phyloP scores from a whole-genome alignment of 1,140 invertebrate species.

The Triops cancriformis region DNA sequence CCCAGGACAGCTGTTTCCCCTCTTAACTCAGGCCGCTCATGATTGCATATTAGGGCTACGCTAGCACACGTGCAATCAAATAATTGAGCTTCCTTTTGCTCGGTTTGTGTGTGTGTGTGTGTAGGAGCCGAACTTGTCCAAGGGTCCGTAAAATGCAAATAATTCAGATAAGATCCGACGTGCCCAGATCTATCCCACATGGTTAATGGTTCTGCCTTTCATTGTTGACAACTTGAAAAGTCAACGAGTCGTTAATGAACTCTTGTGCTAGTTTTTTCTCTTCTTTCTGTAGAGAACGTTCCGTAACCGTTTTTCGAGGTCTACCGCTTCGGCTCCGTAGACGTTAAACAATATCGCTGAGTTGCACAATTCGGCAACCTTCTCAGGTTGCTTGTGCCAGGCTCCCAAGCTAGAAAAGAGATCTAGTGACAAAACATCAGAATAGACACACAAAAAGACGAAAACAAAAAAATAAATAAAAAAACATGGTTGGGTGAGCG shows the following conservation, averaged over 20 bases:
- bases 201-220: neutral
- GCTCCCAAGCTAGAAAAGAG: neutral
- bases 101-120: too few relatives aligned
- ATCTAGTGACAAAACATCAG: too few relatives aligned
- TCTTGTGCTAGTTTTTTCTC: neutral
- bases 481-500: neutral
- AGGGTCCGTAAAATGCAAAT: too few relatives aligned
- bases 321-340: neutral
- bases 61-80: too few relatives aligned
- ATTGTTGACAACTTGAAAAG: neutral
- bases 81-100: too few relatives aligned
- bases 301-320: neutral
- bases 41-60: too few relatives aligned
- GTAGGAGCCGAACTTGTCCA: too few relatives aligned
- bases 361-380: neutral
- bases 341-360: neutral
- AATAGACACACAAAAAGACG: too few relatives aligned
- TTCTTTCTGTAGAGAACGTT: neutral
- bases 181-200: neutral
- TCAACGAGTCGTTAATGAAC: neutral
- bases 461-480: neutral
- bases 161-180: neutral
- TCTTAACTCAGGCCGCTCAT: too few relatives aligned
- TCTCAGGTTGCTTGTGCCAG: neutral
- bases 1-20: neutral